Conservation (phyloP, 1,140 invertebrate genomes). For the Papilio glaucus region DNA sequence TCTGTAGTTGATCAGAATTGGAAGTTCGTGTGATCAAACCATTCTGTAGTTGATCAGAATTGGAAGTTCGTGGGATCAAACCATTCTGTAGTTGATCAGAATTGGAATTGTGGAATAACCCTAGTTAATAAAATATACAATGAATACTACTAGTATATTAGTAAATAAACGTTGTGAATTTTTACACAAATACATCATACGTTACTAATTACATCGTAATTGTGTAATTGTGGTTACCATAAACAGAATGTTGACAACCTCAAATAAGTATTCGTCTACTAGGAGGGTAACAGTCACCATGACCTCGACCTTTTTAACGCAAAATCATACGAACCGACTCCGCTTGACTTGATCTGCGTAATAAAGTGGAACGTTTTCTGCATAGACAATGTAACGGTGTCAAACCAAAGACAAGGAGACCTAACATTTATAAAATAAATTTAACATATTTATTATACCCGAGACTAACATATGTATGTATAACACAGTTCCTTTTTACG, state of each 20-base stretch:
- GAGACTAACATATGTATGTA: neutral
- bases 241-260: neutral
- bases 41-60: too few relatives aligned
- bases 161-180: neutral
- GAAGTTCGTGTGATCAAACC: too few relatives aligned
- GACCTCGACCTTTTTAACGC: constrained; percentile 53
- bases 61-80: too few relatives aligned
- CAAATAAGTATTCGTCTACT: neutral
- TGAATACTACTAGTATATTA: neutral
- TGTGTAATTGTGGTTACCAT: neutral
- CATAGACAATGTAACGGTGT: neutral
- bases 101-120: too few relatives aligned
- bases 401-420: neutral
- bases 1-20: too few relatives aligned
- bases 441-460: neutral
- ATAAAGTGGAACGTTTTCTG: constrained; percentile 25
- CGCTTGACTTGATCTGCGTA: constrained; percentile 6
- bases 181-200: neutral
- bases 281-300: constrained; percentile 33
- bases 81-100: too few relatives aligned
- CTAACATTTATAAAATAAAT: neutral
- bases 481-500: too few relatives aligned
- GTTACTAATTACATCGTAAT: neutral
- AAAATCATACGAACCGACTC: constrained; percentile 28
- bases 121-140: neutral